Evolutionary conservation across 2,888 invertebrate genomes (phyloP), one percentile per base, ranked within the genome.

Genomic region (Tromatobia lineatoria): DNA sequence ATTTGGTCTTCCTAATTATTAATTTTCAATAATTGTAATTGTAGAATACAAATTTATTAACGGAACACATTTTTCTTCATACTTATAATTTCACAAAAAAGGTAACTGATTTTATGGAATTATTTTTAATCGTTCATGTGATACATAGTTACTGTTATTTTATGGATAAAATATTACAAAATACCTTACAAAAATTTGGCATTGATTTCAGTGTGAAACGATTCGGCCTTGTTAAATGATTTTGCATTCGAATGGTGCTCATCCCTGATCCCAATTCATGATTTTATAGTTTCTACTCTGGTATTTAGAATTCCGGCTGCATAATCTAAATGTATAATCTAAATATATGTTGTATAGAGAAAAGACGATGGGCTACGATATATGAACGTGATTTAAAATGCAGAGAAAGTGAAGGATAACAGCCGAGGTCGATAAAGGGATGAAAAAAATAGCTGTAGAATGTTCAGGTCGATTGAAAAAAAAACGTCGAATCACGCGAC

Each of bases 381-480:
- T 52, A 52, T 34, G 29, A 11, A 34, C 6, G 0, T 7, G 3
- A 59, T 59, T 59, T 15, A 7, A 13, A 13, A 20, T 13, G 1
- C 38, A 10, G 25, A 6, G 59, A n/a, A 10, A 1, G 20, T 47
- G 73, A 74, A 47, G n/a, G 59, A 61, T 61, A 42, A 47, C 23
- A 74, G 2, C 61, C 61, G 61, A 74, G 73, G 73, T 47, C 59
- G 11, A 20, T 47, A 15, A 61, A 61, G 23, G 29, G 34, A 34
- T 25, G 73, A 47, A 74, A 67, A 67, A 45, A 71, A 71, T 23
- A 50, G 34, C 57, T 34, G 59, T 47, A 47, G 47, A 74, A 74
- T 61, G 47, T 13, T 23, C 42, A 23, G 54, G 42, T 59, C 34
- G 45, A 54, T 57, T 20, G 45, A 25, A 45, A 42, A 45, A 59